Base-by-base conservation (phyloP, 2,797 vertebrate genomes). In the Notolepis coatsorum region DNA sequence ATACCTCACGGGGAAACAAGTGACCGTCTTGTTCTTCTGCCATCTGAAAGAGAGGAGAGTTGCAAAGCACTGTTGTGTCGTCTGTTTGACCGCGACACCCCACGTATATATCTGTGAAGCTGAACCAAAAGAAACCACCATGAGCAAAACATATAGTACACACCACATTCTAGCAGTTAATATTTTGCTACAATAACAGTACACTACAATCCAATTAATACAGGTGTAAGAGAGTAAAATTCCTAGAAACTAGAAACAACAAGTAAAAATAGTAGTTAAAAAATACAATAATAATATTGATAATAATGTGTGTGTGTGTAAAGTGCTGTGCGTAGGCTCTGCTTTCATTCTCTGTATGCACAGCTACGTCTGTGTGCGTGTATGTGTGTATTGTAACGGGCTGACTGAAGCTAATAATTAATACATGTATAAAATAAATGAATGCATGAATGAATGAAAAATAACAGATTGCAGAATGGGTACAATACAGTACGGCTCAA, bases 21-120 rank as follows among this genome's bases (percentile, higher is more conserved):
- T 50, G 31, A 7, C 48, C 48, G 31, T 50, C 25, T 21, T 52
- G 50, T 4, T 37, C 20, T 52, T 37, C n/a, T 3, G 38, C 38
- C 38, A 39, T 7, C 38, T 39, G 38, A 7, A 39, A 39, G 13
- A 39, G 15, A 12, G 18, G 17, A 23, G 50, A 52, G 30, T 52
- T 52, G 30, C 17, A 30, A 12, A 52, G 13, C 8, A 37, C 31
- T 38, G 10, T 52, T 21, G 50, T 10, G 20, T 52, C 50, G 23
- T 52, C 30, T 37, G 18, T 37, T 23, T 13, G 15, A 23, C 30
- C 50, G 12, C 17, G 50, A 30, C 50, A 52, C 8, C 50, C 50
- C 31, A 52, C 50, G 3, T 52, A 52, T 24, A 52, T 39, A 39
- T 17, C 38, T n/a, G 49, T 52, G 30, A 52, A 52, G 30, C 49